Conservation (phyloP, 2,888 invertebrate genomes). For the Pterobdella sp. region DNA sequence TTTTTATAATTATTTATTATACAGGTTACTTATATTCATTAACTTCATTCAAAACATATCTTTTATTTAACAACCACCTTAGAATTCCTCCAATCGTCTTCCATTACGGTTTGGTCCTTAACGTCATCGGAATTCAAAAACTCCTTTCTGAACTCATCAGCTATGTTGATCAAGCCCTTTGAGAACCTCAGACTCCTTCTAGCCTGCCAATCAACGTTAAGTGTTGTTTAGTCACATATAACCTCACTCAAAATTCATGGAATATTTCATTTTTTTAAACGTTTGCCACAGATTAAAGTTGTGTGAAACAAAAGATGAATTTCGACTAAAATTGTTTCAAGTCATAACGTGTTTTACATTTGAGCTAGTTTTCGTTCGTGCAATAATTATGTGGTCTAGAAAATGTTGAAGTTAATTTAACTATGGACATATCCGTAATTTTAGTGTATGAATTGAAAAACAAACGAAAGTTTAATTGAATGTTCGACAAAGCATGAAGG, state of each 20-base stretch:
- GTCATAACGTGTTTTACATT: no score
- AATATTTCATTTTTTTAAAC: no score
- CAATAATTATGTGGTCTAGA: no score
- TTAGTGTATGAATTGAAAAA: not conserved
- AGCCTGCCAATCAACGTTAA: slow-evolving; percentile 47
- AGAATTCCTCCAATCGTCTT: slow-evolving; percentile 58
- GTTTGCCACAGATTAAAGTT: no score
- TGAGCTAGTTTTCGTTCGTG: no score
- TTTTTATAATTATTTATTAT: not conserved
- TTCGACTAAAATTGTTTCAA: no score
- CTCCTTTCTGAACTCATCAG: slow-evolving; percentile 60
- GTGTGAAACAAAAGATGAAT: no score
- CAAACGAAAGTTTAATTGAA: not conserved
- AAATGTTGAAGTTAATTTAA: not conserved
- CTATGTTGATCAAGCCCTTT: slow-evolving; percentile 60
- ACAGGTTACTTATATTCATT: not conserved
- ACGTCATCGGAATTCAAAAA: slow-evolving; percentile 61
- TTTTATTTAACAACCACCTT: slow-evolving; percentile 37
- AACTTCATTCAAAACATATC: not conserved
- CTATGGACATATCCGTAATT: not conserved
- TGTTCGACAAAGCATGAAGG: no score
- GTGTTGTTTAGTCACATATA: not conserved
- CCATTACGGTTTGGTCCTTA: slow-evolving; percentile 58
- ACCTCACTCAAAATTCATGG: slow-evolving; percentile 3
- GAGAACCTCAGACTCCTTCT: slow-evolving; percentile 82